phyloP scores from a whole-genome alignment of 2,797 vertebrate species.

The Astyanax mexicanus region DNA sequence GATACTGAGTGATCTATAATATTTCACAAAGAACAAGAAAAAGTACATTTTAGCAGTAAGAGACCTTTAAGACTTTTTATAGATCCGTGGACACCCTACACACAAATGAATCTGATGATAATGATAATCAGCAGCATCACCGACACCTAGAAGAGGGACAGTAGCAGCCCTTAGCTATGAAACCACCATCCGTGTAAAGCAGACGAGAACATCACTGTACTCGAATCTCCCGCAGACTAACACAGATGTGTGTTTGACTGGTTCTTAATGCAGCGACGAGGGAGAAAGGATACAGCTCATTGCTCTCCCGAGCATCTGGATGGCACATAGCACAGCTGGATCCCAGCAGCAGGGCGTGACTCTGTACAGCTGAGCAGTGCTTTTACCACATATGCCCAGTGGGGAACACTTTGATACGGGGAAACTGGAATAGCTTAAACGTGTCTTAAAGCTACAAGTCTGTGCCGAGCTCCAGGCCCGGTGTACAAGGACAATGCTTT shows the following conservation, averaged over 20 bases:
- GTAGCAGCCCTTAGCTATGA: neutral
- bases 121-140: neutral
- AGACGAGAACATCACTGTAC: neutral
- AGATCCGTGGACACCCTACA: too few species aligned
- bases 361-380: conserved; percentile 4
- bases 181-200: neutral
- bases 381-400: conserved; percentile 26
- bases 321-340: neutral
- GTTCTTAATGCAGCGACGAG: conserved; percentile 8
- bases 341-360: neutral
- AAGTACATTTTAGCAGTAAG: too few species aligned
- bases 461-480: neutral
- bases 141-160: neutral
- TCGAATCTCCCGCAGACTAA: neutral
- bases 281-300: neutral
- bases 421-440: neutral
- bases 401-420: conserved; percentile 13
- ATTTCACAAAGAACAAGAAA: too few species aligned
- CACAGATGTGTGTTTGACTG: conserved; percentile 1
- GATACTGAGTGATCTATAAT: too few species aligned
- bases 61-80: too few species aligned
- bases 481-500: neutral
- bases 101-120: too few species aligned
- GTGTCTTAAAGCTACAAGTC: conserved; percentile 21
- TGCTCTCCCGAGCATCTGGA: conserved; percentile 1